phyloP scores from a whole-genome alignment of 2,888 invertebrate genomes.

The Synanthedon vespiformis region DNA sequence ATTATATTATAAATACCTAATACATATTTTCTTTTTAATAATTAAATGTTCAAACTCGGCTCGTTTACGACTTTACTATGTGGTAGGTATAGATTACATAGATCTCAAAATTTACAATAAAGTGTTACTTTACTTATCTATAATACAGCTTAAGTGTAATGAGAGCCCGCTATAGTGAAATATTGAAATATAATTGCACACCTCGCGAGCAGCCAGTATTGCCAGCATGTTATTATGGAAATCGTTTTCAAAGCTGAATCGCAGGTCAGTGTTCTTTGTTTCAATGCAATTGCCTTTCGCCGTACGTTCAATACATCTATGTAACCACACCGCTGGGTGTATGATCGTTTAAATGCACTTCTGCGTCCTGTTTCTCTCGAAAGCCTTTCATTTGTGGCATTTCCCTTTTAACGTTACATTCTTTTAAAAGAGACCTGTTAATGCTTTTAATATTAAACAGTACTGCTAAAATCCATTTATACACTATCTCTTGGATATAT shows the following conservation, averaged over 20 bases:
- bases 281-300: constrained; percentile 29
- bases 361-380: constrained; percentile 11
- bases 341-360: constrained; percentile 19
- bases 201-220: constrained; percentile 15
- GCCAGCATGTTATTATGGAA: constrained; percentile 48
- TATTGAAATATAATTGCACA: constrained; percentile 53
- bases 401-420: constrained; percentile 14
- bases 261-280: constrained; percentile 45
- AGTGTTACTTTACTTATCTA: neutral
- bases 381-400: constrained; percentile 15
- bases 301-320: constrained; percentile 13
- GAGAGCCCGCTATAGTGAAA: constrained; percentile 13
- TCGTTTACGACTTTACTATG: too few relatives aligned
- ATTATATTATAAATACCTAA: too few relatives aligned
- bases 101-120: too few relatives aligned
- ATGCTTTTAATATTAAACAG: constrained; percentile 1
- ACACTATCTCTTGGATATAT: neutral
- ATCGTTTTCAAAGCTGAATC: constrained; percentile 40
- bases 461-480: neutral
- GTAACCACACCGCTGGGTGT: neutral
- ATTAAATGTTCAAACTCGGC: too few relatives aligned
- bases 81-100: too few relatives aligned
- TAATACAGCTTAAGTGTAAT: neutral
- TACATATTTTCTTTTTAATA: too few relatives aligned
- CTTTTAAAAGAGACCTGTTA: constrained; percentile 4